Evolutionary conservation across 1,140 invertebrate genomes (phyloP), one percentile per base, ranked within the genome.

Genomic region (Centruroides vittatus): DNA sequence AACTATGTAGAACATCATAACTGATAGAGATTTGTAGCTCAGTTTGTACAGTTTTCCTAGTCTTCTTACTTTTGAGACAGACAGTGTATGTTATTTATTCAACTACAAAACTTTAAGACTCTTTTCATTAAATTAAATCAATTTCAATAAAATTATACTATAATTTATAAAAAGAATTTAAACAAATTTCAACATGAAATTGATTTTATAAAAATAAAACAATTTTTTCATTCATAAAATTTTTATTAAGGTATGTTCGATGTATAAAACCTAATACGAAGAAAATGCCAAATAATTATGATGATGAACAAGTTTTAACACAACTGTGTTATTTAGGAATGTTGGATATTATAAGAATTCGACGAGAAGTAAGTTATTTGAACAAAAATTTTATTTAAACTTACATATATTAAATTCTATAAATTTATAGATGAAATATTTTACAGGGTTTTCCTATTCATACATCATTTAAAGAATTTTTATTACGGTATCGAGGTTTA

Each of bases 221-320:
- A 23, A 41, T 41, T 41, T 41, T 41, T 6, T 41, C 8, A 6
- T 41, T 41, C 8, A 41, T 41, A 41, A 41, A 41, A 41, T 41
- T 6, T 41, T 6, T 6, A 41, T 41, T 41, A 41, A 87, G 85
- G 85, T 89, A 96, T 77, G 91, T 93, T 1, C 79, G 93, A 7
- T 97, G 93, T 71, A 93, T 97, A 65, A 97, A 97, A 72, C 92
- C 93, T 1, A 97, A 97, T 70, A 82, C 85, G 71, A 78, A 85
- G 66, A 97, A 97, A 74, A 75, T 81, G n/a, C 78, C 90, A 0
- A 83, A 91, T 68, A 81, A 84, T 65, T 97, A 89, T 72, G 84
- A 89, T 72, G 83, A 86, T 49, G 79, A 82, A 55, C 78, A 95
- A 58, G 92, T 96, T 3, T 75, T 93, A 49, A 88, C 91, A 68